These are phyloP conservation scores for Mormoops blainvillei DNA, from an alignment of 2,113 vertebrate species.

Conservation along the genomic window DNA sequence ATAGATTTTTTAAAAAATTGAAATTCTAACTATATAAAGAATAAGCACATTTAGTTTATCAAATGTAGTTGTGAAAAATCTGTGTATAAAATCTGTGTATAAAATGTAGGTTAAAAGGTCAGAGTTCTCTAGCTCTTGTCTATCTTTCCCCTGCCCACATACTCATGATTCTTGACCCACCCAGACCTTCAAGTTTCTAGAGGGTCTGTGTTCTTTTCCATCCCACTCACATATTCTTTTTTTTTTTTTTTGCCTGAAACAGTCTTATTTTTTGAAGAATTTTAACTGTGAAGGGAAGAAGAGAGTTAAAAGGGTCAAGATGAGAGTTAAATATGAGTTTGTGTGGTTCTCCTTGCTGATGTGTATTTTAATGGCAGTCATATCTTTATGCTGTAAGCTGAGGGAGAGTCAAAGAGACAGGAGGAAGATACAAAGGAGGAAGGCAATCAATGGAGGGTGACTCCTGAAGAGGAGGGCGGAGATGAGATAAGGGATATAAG, in stretches of 20 bases:
- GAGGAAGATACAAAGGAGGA: neutral
- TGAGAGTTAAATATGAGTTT: neutral
- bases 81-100: neutral
- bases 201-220: neutral
- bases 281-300: neutral
- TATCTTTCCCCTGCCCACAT: neutral
- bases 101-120: neutral
- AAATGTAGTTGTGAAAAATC: slow-evolving; percentile 10
- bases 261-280: neutral
- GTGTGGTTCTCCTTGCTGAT: neutral
- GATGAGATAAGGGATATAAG: neutral
- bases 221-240: neutral
- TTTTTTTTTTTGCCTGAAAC: neutral
- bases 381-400: neutral
- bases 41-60: neutral
- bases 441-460: neutral
- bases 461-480: neutral
- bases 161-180: neutral
- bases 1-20: neutral
- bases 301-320: neutral
- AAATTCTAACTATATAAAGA: neutral
- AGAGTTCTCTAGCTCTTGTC: neutral
- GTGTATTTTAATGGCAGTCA: neutral
- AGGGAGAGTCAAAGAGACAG: neutral
- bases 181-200: neutral